Evolutionary conservation across 1,140 invertebrate species (phyloP).

Genomic region (Pteromalus puparum): DNA sequence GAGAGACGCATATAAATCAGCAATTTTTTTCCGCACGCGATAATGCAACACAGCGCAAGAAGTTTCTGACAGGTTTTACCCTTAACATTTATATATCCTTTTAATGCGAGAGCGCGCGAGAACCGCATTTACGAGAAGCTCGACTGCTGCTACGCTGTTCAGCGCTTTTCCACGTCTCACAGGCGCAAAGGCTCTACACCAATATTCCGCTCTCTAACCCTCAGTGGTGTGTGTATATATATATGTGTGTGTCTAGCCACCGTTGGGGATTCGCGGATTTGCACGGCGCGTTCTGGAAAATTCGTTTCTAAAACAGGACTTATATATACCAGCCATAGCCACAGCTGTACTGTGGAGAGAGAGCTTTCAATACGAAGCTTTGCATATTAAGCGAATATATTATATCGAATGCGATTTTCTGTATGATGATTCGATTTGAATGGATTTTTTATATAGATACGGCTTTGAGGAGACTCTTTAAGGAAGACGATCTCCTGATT

Average conservation of each 20-base stretch:
- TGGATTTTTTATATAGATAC: background rate
- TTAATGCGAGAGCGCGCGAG: conserved; percentile 23
- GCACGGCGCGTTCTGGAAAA: conserved; percentile 8
- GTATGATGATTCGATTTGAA: too few relatives aligned
- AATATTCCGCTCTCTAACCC: too few relatives aligned
- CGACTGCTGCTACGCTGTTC: background rate
- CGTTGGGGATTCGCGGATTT: conserved; percentile 19
- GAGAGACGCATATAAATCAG: background rate
- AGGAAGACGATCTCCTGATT: background rate
- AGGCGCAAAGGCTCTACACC: background rate
- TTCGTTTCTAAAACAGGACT: conserved; percentile 13
- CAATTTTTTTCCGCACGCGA: background rate
- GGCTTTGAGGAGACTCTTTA: background rate
- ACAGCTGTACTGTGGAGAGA: too few relatives aligned
- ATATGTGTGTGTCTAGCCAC: background rate
- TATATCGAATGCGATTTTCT: too few relatives aligned
- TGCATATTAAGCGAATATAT: too few relatives aligned
- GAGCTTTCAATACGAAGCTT: background rate
- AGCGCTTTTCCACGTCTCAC: background rate
- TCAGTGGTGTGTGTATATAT: background rate
- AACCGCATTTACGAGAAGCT: conserved; percentile 3
- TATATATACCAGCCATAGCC: background rate
- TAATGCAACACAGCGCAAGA: background rate
- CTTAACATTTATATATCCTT: background rate
- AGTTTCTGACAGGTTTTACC: conserved; percentile 21